These are phyloP conservation scores for Oncorhynchus mykiss DNA, from an alignment of 2,113 vertebrate species.

Conservation along the genomic window DNA sequence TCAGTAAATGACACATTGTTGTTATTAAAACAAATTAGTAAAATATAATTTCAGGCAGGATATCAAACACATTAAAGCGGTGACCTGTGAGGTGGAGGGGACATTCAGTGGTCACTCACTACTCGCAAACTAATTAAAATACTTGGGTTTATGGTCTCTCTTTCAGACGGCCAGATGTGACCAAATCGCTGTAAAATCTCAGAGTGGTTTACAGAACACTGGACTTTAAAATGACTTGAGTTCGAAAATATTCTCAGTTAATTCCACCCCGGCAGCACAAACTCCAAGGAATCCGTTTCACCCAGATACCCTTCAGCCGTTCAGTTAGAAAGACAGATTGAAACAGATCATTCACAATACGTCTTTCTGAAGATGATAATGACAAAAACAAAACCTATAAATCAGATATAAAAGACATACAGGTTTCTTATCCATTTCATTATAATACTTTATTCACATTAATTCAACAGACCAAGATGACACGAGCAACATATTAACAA, in stretches of 20 bases:
- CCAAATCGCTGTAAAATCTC: constrained; percentile 51
- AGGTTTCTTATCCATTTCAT: background rate
- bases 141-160: constrained; percentile 50
- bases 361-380: background rate
- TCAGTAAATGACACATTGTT: background rate
- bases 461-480: background rate
- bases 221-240: constrained; percentile 38
- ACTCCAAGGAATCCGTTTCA: background rate
- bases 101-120: constrained; percentile 38
- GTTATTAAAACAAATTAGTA: background rate
- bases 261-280: background rate
- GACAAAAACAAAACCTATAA: background rate
- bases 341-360: background rate
- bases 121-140: constrained; percentile 57
- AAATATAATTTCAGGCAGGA: constrained; percentile 5
- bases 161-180: constrained; percentile 62
- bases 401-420: background rate
- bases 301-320: background rate
- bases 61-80: constrained; percentile 26
- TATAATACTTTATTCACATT: background rate
- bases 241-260: background rate
- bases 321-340: background rate
- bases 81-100: constrained; percentile 44
- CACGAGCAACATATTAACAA: background rate
- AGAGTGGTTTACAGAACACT: constrained; percentile 52